These are phyloP conservation scores for Thymelicus acteon DNA, from an alignment of 2,888 invertebrate species.

Conservation along the genomic window DNA sequence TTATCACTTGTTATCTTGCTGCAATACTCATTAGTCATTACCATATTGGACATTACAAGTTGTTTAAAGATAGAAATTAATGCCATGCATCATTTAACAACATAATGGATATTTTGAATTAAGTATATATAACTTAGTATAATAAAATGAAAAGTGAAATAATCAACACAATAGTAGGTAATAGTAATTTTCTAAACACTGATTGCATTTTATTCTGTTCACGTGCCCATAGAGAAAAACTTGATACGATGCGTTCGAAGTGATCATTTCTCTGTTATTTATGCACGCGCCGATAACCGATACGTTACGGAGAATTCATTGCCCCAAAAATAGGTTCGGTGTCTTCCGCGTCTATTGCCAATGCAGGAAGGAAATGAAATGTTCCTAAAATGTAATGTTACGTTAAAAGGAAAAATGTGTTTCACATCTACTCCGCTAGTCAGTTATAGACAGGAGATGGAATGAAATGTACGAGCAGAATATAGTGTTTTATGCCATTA, in stretches of 20 bases:
- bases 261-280: constrained; percentile 41
- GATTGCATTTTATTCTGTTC: constrained; percentile 38
- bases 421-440: constrained; percentile 29
- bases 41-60: too few relatives aligned
- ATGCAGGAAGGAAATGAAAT: constrained; percentile 48
- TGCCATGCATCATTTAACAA: too few relatives aligned
- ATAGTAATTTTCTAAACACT: constrained; percentile 9
- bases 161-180: too few relatives aligned
- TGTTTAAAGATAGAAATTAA: too few relatives aligned
- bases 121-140: too few relatives aligned
- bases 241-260: not conserved
- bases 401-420: constrained; percentile 43
- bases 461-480: not conserved
- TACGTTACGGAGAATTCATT: constrained; percentile 44
- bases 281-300: constrained; percentile 40
- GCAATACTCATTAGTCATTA: too few relatives aligned
- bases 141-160: too few relatives aligned
- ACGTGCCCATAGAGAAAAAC: constrained; percentile 12
- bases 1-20: too few relatives aligned
- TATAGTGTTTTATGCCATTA: not conserved
- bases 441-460: constrained; percentile 6
- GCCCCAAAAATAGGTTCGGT: constrained; percentile 46
- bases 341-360: constrained; percentile 46
- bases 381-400: constrained; percentile 37
- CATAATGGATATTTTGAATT: too few relatives aligned